Conservation (phyloP, 1,140 invertebrate species). For the Eriocheir sinensis region DNA sequence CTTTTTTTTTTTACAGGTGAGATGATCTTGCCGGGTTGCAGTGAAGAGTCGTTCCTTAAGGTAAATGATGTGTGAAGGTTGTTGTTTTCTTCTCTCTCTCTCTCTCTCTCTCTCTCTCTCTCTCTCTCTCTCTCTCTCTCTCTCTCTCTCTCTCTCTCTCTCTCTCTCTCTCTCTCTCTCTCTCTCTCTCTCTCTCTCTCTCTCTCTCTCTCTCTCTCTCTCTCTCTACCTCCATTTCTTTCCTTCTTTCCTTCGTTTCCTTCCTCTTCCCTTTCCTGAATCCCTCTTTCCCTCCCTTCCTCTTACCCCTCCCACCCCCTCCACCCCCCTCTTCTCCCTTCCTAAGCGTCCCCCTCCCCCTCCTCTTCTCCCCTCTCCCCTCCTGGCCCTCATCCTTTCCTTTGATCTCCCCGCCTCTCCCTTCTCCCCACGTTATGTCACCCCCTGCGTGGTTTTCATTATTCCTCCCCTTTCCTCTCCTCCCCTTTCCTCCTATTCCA, state of each 20-base stretch:
- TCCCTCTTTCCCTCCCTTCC: not conserved
- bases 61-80: not conserved
- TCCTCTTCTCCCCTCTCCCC: too few relatives aligned
- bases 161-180: not conserved
- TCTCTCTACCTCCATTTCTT: not conserved
- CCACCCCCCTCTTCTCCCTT: too few relatives aligned
- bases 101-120: not conserved
- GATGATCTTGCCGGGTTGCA: not conserved
- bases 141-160: not conserved
- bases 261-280: not conserved
- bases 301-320: not conserved
- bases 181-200: not conserved
- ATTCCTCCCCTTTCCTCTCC: not conserved
- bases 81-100: not conserved
- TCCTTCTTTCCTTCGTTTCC: not conserved
- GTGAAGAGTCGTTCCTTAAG: not conserved
- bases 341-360: too few relatives aligned
- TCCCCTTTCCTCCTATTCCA: too few relatives aligned
- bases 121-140: not conserved
- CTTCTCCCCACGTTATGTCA: not conserved
- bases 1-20: not conserved
- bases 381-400: too few relatives aligned
- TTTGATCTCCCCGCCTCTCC: not conserved
- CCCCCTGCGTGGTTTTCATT: not conserved
- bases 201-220: not conserved